phyloP scores from a whole-genome alignment of 1,140 invertebrate genomes.

The Conopomorpha cramerella region DNA sequence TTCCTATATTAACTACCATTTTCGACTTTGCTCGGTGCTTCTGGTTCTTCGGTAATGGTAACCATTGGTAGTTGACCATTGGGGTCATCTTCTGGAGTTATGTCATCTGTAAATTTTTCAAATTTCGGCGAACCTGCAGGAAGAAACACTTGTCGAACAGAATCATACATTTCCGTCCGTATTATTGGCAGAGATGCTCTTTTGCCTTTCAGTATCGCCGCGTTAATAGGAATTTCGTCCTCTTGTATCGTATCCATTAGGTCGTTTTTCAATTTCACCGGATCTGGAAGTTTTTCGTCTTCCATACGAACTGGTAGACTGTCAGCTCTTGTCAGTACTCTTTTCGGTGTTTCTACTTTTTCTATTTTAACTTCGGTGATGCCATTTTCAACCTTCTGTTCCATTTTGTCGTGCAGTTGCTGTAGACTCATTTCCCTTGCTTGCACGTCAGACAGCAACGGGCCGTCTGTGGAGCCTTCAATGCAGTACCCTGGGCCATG shows the following conservation, averaged over 20 bases:
- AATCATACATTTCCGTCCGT: constrained; percentile 43
- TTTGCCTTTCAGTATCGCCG: constrained; percentile 30
- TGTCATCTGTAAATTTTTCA: constrained; percentile 46
- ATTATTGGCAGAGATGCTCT: constrained; percentile 44
- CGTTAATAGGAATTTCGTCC: constrained; percentile 26
- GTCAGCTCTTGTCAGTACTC: constrained; percentile 35
- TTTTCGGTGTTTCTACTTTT: constrained; percentile 31
- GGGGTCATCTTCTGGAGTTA: constrained; percentile 32
- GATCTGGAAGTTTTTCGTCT: constrained; percentile 19
- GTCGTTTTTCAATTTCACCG: constrained; percentile 13
- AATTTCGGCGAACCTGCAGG: constrained; percentile 45
- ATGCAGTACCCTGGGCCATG: constrained; percentile 52
- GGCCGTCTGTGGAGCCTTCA: constrained; percentile 53
- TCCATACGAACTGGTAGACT: constrained; percentile 38
- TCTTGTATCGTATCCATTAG: constrained; percentile 40
- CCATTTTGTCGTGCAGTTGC: constrained; percentile 43
- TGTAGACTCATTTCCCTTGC: constrained; percentile 51
- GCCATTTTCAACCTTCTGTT: constrained; percentile 46
- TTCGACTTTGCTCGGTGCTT: constrained; percentile 38
- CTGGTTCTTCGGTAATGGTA: constrained; percentile 56
- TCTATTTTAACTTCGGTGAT: constrained; percentile 35
- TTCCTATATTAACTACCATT: constrained; percentile 44
- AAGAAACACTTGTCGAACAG: constrained; percentile 39
- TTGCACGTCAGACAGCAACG: constrained; percentile 53
- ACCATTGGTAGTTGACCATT: constrained; percentile 47